Evolutionary conservation across 2,888 invertebrate species (phyloP), one percentile per base, ranked within the genome.

Genomic region (Muscina levida): DNA sequence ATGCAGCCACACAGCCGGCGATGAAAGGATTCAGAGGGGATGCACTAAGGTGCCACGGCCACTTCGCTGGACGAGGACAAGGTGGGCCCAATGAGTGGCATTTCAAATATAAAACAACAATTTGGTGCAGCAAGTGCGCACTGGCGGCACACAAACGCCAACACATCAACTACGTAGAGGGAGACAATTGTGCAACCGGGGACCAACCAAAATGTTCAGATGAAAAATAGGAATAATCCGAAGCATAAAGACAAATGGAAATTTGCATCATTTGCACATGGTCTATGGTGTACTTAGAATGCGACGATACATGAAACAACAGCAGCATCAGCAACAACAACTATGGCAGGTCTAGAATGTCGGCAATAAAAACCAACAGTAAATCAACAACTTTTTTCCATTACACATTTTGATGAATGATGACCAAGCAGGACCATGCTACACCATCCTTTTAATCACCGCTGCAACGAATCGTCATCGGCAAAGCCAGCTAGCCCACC

Each of bases 321-420:
- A 72, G 67, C 15, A 74, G 26, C 72, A 71, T 26, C 2, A 10
- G 71, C 24, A 56, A 15, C 15, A 15, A 51, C 57, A 70, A 65
- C 15, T 37, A 67, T 8, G 8, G 46, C 48, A 46, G 65, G 65
- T 15, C 39, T 53, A 13, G 39, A 65, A 42, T 24, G 24, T 39
- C 79, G 53, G 79, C 66, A 71, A 78, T 75, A 77, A 71, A 74
- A 73, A 76, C 62, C 71, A 84, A 85, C 87, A 86, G 85, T 87
- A 87, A 88, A 87, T 88, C 87, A 87, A 88, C 86, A 86, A 31
- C 31, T 57, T 72, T 77, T 65, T 87, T 86, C 85, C 88, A 39
- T 59, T 39, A 59, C 59, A 59, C 62, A 42, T 62, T 87, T 88
- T 88, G 88, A 88, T 88, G 88, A 88, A 88, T 88, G 88, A 85